Conservation (phyloP, 2,888 invertebrate genomes). For the Graphium colonna region DNA sequence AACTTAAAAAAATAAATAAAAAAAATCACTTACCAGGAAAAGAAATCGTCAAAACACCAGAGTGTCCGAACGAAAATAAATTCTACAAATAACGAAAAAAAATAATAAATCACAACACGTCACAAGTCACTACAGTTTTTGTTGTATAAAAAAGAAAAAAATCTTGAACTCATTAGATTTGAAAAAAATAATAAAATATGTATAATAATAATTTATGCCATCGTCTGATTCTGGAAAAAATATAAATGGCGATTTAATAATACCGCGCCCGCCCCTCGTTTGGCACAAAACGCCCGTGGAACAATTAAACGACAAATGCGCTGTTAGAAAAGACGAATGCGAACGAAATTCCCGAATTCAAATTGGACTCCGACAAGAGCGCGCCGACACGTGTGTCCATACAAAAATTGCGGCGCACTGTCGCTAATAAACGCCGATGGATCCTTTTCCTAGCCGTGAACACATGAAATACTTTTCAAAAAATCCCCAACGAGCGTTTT, state of each 20-base stretch:
- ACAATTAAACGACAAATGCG: slow-evolving; percentile 36
- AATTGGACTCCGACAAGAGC: slow-evolving; percentile 58
- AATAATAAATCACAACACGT: slow-evolving; percentile 68
- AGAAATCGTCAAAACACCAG: slow-evolving; percentile 52
- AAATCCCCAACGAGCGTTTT: slow-evolving; percentile 75
- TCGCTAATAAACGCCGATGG: slow-evolving; percentile 58
- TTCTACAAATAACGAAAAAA: slow-evolving; percentile 45
- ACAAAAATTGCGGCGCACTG: slow-evolving; percentile 67
- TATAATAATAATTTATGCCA: slow-evolving; percentile 48
- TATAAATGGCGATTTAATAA: slow-evolving; percentile 34
- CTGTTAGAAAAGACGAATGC: slow-evolving; percentile 35
- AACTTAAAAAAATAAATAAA: slow-evolving; percentile 29
- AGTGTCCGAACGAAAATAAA: slow-evolving; percentile 63
- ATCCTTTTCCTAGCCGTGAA: slow-evolving; percentile 61
- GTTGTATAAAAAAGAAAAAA: slow-evolving; percentile 45
- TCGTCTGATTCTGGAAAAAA: slow-evolving; percentile 57
- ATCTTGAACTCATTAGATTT: slow-evolving; percentile 49
- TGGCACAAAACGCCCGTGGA: slow-evolving; percentile 56
- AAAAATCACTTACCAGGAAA: slow-evolving; percentile 66
- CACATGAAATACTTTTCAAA: slow-evolving; percentile 67
- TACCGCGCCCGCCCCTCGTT: slow-evolving; percentile 52
- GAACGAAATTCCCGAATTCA: slow-evolving; percentile 42
- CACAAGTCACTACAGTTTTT: slow-evolving; percentile 70
- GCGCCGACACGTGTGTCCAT: slow-evolving; percentile 45
- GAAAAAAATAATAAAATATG: background rate